A percentile compares a stretch with the other conserved stretches of the same genome.
phyloP scores from a whole-genome alignment of 2,888 invertebrate species.

The Dynastes maya region DNA sequence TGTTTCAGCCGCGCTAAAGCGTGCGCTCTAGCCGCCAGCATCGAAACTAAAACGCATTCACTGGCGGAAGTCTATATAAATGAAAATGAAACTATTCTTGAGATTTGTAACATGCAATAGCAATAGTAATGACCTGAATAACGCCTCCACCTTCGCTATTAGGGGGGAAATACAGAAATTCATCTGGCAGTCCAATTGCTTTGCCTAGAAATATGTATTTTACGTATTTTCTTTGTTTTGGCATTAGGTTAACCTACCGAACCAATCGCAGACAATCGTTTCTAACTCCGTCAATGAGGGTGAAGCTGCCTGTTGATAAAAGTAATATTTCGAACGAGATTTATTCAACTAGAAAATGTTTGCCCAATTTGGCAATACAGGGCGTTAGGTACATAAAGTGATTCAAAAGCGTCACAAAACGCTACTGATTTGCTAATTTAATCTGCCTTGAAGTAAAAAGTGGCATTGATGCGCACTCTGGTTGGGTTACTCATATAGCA shows the following conservation, averaged over 20 bases:
- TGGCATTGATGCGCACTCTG: no score
- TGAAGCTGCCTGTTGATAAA: constrained; percentile 87
- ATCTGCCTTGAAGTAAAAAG: no score
- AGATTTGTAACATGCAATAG: background rate
- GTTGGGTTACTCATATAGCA: no score
- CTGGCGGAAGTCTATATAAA: constrained; percentile 90
- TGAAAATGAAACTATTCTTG: background rate
- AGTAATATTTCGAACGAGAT: background rate
- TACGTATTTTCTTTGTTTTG: background rate
- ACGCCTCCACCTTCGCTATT: constrained; percentile 95
- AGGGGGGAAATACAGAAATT: constrained; percentile 87
- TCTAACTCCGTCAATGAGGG: constrained; percentile 97
- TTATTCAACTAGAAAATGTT: no score
- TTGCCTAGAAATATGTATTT: constrained; percentile 74
- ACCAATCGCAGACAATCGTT: constrained; percentile 96
- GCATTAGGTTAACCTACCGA: constrained; percentile 67
- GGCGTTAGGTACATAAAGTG: no score
- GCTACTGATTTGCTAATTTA: no score
- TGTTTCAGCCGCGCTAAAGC: constrained; percentile 89
- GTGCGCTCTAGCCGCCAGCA: constrained; percentile 93
- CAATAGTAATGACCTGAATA: constrained; percentile 82
- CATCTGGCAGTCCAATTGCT: constrained; percentile 92
- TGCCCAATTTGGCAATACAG: no score
- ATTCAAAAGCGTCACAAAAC: no score
- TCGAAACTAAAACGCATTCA: constrained; percentile 93